Base-by-base conservation (phyloP, 2,888 invertebrate genomes). In the Esperia sulphurella region DNA sequence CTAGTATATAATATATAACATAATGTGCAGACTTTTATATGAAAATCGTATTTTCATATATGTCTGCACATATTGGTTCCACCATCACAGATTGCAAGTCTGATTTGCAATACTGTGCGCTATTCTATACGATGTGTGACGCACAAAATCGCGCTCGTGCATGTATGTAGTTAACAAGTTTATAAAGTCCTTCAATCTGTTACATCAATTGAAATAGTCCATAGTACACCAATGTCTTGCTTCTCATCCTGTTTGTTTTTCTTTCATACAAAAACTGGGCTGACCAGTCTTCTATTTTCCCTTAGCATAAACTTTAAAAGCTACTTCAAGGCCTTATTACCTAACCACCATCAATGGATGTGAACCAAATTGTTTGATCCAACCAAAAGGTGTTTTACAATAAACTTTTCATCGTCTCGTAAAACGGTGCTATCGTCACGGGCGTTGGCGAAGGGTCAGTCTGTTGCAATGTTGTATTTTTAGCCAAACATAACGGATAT, bases 401-500 rank as follows among this genome's bases (percentile, higher is more conserved):
- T 55, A 55, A 55, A 56, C 49, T 21, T 57, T 53, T 57, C 53
- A 49, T 48, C 55, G 46, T 50, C 37, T 49, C 53, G 29, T 54
- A 47, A 52, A 35, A 51, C 47, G 35, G 28, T 39, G 42, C 44
- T 56, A 46, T 58, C 44, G 49, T 48, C 48, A 53, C 43, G 39
- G 8, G 9, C 52, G 52, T 46, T 51, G 48, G 43, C 41, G 12
- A 49, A 57, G 52, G 59, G 54, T 52, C 47, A 30, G 33, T 4
- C 31, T 57, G 41, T 49, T 33, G 51, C 49, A 50, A 46, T 51
- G 41, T 43, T 46, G 12, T 67, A 65, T 65, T 65, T 58, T 58
- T 64, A 63, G 59, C 40, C 44, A 49, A 45, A 51, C 57, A 59
- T 58, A 54, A 48, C 50, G 48, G 52, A 57, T 56, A 59, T 64